phyloP scores from a whole-genome alignment of 2,888 invertebrate genomes.

The Andrena marginata region DNA sequence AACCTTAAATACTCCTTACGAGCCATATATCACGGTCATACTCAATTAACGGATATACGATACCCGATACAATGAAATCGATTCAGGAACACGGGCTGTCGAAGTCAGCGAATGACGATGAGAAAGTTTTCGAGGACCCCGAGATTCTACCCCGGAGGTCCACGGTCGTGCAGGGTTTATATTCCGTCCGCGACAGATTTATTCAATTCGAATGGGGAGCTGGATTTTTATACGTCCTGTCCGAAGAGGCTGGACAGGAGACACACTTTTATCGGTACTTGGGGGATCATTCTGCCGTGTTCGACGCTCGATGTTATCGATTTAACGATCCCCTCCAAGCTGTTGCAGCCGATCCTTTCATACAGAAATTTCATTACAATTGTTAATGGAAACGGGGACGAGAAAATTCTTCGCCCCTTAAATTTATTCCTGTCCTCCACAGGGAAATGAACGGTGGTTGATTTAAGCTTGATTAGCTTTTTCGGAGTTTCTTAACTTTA shows the following conservation, averaged over 20 bases:
- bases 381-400: slow-evolving; percentile 45
- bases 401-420: not conserved
- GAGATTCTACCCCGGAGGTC: slow-evolving; percentile 26
- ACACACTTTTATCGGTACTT: slow-evolving; percentile 51
- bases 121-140: slow-evolving; percentile 18
- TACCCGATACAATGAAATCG: slow-evolving; percentile 36
- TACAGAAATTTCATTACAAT: slow-evolving; percentile 48
- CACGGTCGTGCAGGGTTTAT: slow-evolving; percentile 19
- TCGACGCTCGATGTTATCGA: slow-evolving; percentile 53
- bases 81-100: slow-evolving; percentile 19
- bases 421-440: not conserved
- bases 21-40: slow-evolving; percentile 31
- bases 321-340: slow-evolving; percentile 15
- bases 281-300: slow-evolving; percentile 8
- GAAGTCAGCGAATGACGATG: slow-evolving; percentile 26
- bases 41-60: slow-evolving; percentile 52
- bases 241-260: slow-evolving; percentile 20
- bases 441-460: slow-evolving; percentile 16
- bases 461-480: slow-evolving; percentile 17
- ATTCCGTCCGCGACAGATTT: slow-evolving; percentile 42
- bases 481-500: slow-evolving; percentile 4
- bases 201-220: slow-evolving; percentile 32
- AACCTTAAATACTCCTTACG: slow-evolving; percentile 12
- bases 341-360: slow-evolving; percentile 10
- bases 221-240: slow-evolving; percentile 33